Base-by-base conservation (phyloP, 1,140 invertebrate genomes). In the Drosophila littoralis region DNA sequence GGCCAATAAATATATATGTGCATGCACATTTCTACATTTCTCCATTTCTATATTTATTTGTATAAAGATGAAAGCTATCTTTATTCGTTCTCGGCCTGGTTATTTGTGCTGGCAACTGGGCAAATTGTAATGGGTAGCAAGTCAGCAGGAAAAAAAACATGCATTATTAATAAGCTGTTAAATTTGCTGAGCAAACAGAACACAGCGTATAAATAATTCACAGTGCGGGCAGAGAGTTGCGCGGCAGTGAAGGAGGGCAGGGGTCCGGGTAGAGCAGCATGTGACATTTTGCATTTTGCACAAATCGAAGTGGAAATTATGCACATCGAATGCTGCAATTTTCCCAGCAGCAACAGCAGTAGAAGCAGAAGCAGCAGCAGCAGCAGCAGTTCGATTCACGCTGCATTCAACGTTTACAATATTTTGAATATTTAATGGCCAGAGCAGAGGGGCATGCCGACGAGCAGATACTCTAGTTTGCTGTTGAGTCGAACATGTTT, bases 131-230 rank as follows among this genome's bases (percentile, higher is more conserved):
- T 59, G 60, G 69, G 71, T 64, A 60, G 71, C 83, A 60, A 83
- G 83, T 86, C 83, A 83, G 84, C 77, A 75, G 70, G 17, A 65
- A 82, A 77, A 75, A 89, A 81, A 70, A 83, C 82, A 89, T 88
- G 73, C 83, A 88, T 89, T 88, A 88, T 89, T 88, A 88, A 88
- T 88, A 88, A 83, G 83, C 86, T 83, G 83, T 89, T 89, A 89
- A 89, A 89, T 89, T 88, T 89, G 84, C 79, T 80, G 83, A 89
- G 84, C 81, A 88, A 88, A 88, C 84, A 83, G 69, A 88, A 88
- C 76, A 69, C 70, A 65, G 65, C 67, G 64, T 76, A 86, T 88
- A 88, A 89, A 88, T 88, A 88, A 89, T 88, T 79, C 76, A 82
- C 59, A 48, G 35, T 22, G 43, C 43, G 61, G 58, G 51, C 17